phyloP scores from a whole-genome alignment of 2,797 vertebrate species.

The Enteromius afrohamiltoni region DNA sequence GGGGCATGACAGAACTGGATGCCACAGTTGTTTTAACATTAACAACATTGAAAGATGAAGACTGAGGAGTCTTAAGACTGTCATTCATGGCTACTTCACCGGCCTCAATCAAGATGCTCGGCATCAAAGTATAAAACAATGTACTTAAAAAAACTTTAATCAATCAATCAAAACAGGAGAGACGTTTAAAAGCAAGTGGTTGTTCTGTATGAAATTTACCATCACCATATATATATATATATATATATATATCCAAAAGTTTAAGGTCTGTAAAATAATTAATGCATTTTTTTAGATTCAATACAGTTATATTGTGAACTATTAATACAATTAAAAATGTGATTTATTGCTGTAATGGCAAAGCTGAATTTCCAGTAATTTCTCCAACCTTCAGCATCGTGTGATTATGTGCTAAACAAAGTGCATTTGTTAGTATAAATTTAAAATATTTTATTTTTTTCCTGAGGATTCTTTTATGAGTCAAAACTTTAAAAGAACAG shows the following conservation, averaged over 20 bases:
- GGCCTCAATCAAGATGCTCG: conserved; percentile 70
- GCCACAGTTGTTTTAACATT: conserved; percentile 68
- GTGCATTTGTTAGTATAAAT: background rate
- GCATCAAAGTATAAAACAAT: conserved; percentile 27
- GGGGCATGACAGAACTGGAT: conserved; percentile 73
- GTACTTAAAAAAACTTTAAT: conserved; percentile 13
- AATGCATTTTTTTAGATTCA: background rate
- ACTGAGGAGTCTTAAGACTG: conserved; percentile 67
- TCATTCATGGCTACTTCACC: conserved; percentile 73
- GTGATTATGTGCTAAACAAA: background rate
- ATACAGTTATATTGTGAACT: background rate
- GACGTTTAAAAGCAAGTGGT: conserved; percentile 43
- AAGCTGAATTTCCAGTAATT: background rate
- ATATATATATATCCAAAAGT: too few species aligned
- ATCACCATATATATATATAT: background rate
- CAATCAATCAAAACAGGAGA: conserved; percentile 14
- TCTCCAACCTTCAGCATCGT: background rate
- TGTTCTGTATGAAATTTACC: background rate
- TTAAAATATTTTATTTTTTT: background rate
- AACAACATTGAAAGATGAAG: conserved; percentile 59
- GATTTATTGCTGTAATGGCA: background rate
- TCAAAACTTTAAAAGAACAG: background rate
- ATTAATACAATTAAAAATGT: background rate
- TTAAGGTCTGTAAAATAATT: background rate
- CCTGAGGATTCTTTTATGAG: background rate